Conservation (phyloP, 1,140 invertebrate genomes). For the Maconellicoccus hirsutus region DNA sequence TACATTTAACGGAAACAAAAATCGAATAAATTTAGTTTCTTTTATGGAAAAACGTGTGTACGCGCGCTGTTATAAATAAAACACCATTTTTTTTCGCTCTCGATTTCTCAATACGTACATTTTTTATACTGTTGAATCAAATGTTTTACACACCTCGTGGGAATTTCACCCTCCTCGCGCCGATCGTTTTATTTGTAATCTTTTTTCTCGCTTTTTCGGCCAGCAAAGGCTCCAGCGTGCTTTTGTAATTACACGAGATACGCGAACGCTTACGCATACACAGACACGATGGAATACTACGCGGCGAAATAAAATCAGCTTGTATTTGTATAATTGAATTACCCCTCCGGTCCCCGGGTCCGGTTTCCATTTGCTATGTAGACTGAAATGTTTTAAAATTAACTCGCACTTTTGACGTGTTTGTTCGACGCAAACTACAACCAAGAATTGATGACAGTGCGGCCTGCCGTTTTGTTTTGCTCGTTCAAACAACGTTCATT, state of each 20-base stretch:
- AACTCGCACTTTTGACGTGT: no score
- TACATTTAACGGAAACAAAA: background rate
- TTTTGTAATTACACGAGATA: background rate
- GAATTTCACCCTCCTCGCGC: background rate
- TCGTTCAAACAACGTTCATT: no score
- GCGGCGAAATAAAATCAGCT: no score
- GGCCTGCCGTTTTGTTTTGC: no score
- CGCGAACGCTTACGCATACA: no score
- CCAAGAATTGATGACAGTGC: no score
- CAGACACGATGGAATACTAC: no score
- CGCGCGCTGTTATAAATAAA: background rate
- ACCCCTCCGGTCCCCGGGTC: no score
- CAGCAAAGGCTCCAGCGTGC: background rate
- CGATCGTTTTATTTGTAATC: background rate
- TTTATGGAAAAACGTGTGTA: background rate
- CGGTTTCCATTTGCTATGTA: no score
- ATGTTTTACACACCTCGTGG: slow-evolving; percentile 1
- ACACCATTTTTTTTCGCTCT: background rate
- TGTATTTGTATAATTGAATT: no score
- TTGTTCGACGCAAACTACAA: no score
- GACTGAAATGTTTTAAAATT: no score
- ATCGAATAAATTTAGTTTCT: slow-evolving; percentile 1
- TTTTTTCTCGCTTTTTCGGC: background rate
- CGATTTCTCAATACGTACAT: background rate
- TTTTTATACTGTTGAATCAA: slow-evolving; percentile 9